A percentile compares a stretch with the other conserved stretches of the same genome.
phyloP scores from a whole-genome alignment of 2,888 invertebrate species.

The Microctonus brassicae region DNA sequence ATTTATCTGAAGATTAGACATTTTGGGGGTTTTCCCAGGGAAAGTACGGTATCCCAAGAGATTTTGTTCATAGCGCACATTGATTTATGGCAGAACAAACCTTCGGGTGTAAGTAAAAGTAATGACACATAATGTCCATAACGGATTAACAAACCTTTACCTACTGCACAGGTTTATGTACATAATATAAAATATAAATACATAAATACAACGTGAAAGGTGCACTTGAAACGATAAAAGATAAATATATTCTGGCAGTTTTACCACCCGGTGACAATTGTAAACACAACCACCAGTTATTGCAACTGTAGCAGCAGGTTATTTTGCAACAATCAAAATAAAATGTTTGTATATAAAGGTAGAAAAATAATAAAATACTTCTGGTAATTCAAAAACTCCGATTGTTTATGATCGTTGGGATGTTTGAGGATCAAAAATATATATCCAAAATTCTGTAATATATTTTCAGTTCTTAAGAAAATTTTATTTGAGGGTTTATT shows the following conservation, averaged over 20 bases:
- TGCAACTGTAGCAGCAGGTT: constrained; percentile 60
- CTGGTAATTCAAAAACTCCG: not conserved
- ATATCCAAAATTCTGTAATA: not conserved
- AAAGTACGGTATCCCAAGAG: constrained; percentile 18
- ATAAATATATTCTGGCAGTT: constrained; percentile 15
- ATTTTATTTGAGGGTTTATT: not conserved
- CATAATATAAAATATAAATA: not conserved
- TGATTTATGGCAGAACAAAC: constrained; percentile 43
- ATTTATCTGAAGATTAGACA: no score
- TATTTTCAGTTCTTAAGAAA: not conserved
- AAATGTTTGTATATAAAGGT: constrained; percentile 1
- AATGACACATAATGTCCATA: constrained; percentile 48
- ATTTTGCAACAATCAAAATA: not conserved
- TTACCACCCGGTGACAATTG: constrained; percentile 56
- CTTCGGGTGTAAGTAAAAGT: constrained; percentile 36
- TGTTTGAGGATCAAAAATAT: constrained; percentile 1
- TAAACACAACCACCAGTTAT: constrained; percentile 63
- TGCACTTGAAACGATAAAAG: not conserved
- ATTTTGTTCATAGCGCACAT: constrained; percentile 1
- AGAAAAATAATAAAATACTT: constrained; percentile 4
- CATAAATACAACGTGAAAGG: not conserved
- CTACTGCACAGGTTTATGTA: not conserved
- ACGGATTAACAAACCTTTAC: constrained; percentile 43
- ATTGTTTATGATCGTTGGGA: not conserved
- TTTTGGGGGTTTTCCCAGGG: constrained; percentile 10